Evolutionary conservation across 2,797 vertebrate genomes (phyloP).

Genomic region (Sebastes minor): DNA sequence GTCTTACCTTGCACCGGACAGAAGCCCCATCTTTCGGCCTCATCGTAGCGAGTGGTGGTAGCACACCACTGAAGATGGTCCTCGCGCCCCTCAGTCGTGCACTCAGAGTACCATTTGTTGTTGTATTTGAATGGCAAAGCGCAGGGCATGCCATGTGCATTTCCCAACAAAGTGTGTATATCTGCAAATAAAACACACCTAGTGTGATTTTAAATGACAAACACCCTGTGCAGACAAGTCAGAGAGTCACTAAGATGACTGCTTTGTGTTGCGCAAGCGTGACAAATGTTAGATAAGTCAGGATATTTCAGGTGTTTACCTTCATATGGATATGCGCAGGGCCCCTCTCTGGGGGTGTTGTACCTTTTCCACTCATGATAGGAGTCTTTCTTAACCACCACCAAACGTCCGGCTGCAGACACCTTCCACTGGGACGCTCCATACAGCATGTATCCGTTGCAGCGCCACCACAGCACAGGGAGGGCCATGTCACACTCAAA

Average conservation of each 20-base stretch:
- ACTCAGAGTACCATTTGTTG: conserved; percentile 90
- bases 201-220: background rate
- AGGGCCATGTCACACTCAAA: conserved; percentile 86
- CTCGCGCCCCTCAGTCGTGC: conserved; percentile 87
- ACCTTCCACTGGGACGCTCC: conserved; percentile 84
- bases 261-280: background rate
- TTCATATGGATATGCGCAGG: conserved; percentile 90
- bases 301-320: conserved; percentile 74
- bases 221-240: background rate
- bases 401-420: conserved; percentile 67
- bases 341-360: conserved; percentile 80
- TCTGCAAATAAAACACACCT: conserved; percentile 75
- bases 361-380: conserved; percentile 84
- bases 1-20: conserved; percentile 88
- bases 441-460: conserved; percentile 79
- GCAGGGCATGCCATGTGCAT: conserved; percentile 89
- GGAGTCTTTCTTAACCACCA: conserved; percentile 82
- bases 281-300: background rate
- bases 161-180: conserved; percentile 89
- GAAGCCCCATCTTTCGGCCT: conserved; percentile 92
- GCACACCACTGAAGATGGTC: conserved; percentile 90
- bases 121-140: conserved; percentile 93
- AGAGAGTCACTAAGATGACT: background rate
- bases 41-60: conserved; percentile 89
- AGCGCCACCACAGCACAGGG: conserved; percentile 86